Base-by-base conservation (phyloP, 2,888 invertebrate species). In the Amiota minor region DNA sequence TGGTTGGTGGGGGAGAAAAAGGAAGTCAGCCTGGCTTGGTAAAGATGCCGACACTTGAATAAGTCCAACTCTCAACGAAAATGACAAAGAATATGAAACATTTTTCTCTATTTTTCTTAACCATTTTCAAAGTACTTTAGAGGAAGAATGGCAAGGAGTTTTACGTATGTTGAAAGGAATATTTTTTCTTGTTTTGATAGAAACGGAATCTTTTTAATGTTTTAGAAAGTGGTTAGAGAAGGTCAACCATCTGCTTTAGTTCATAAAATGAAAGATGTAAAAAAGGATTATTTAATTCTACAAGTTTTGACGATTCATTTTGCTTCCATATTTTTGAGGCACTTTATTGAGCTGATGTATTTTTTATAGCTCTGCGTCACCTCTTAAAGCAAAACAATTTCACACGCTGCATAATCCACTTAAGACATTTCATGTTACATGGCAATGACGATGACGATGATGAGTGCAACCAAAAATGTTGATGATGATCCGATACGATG, bases 101-200 rank as follows among this genome's bases (percentile, higher is more conserved):
- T 50, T 68, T 68, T 68, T 18, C 35, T 62, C 11, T 59, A 16
- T 18, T 59, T 35, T 6, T 35, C 6, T 35, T 35, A 35, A 35
- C 35, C 35, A 4, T 35, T 35, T 35, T 35, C 2, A 35, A 35
- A 35, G 6, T 35, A 8, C 35, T 35, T 35, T 8, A 35, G 35
- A 6, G 35, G 35, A 35, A 35, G 6, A 35, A 6, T 35, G 35
- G 6, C 35, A 35, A 35, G 35, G 35, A 35, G 35, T 83, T 80
- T 83, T 80, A 83, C 78, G 81, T 80, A 76, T 69, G 67, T 67
- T 50, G 68, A 12, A 64, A 23, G 3, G 23, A 23, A 23, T 23
- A 2, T 1, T 23, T 23, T 23, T 23, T 23, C 4, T 6, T 35
- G 2, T 35, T 35, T 35, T 35, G 2, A 6, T 35, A 35, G 35